Evolutionary conservation across 2,113 vertebrate genomes (phyloP), one percentile per base, ranked within the genome.

Genomic region (Sander vitreus): DNA sequence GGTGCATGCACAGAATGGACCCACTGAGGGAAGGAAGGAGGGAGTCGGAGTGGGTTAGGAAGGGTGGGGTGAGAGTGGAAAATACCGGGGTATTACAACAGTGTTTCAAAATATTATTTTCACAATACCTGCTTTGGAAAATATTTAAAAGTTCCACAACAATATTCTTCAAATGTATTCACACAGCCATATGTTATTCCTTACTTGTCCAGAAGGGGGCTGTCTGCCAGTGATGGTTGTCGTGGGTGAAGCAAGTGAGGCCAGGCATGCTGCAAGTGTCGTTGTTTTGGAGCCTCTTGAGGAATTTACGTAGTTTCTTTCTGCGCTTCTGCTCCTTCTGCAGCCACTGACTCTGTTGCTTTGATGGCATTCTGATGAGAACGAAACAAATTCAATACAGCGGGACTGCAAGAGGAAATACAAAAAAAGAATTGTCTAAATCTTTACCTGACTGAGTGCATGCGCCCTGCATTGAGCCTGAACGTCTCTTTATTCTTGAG

Each of bases 171-270:
- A 23, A 33, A 15, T 69, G 5, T 27, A 14, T 75, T 45, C 6
- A 7, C 16, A 54, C 18, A 78, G 39, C 3, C 1, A 47, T 0
- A 2, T 23, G 70, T 36, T 7, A 36, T 73, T 74, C 71, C 96
- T 96, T 94, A 99, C 98, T 1, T 87, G 98, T 99, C 98, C 98
- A 99, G 78, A 97, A 96, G 36, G 98, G 98, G 50, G 97, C 97
- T 0, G 97, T 99, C 91, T 99, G 98, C 98, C 98, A 99, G 93
- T 99, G 98, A 71, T 99, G 97, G 95, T 99, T 99, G 95, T 99
- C 97, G 0, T 99, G 98, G n/a, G 98, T 99, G 92, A 99, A 99
- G 94, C 98, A 99, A 4, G 98, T 99, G 67, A 99, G 97, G 15
- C 98, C 98, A 0, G 98, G 98, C 97, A 99, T 98, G 90, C 98